These are phyloP conservation scores for Tretioscincus oriximinensis DNA, from an alignment of 2,113 vertebrate species.

Conservation along the genomic window DNA sequence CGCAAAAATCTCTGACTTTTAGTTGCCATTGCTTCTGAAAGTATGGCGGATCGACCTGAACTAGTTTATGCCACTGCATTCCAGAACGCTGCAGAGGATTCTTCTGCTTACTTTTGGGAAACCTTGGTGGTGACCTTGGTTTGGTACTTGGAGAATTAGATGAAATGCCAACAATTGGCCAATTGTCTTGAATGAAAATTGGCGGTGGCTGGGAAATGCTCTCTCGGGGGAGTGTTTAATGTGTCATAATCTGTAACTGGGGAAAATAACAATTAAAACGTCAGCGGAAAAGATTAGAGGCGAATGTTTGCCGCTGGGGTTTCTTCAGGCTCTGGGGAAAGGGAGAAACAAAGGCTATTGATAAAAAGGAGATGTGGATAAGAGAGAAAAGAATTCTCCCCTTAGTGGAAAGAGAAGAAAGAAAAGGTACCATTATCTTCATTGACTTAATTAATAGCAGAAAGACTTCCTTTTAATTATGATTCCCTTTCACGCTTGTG, in stretches of 20 bases:
- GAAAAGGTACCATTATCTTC: background rate
- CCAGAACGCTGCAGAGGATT: background rate
- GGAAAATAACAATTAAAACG: background rate
- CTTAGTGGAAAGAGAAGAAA: background rate
- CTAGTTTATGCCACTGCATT: background rate
- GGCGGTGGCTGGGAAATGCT: background rate
- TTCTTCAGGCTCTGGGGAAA: constrained; percentile 5
- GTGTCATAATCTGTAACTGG: background rate
- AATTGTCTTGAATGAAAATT: constrained; percentile 5
- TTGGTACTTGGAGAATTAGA: background rate
- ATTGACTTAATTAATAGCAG: constrained; percentile 15
- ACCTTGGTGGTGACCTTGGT: accelerated
- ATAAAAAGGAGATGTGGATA: background rate
- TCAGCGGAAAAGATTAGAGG: constrained; percentile 2
- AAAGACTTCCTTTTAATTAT: background rate
- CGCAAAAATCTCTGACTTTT: too few species aligned
- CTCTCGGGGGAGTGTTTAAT: background rate
- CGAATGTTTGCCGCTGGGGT: background rate
- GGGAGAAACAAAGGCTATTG: constrained; percentile 11
- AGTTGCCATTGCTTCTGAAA: background rate
- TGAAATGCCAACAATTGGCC: background rate
- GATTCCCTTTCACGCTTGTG: background rate
- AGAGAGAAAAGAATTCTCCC: background rate
- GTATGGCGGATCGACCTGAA: background rate
- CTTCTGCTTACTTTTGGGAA: background rate